Base-by-base conservation (phyloP, 2,113 vertebrate genomes). In the Chitala chitala region DNA sequence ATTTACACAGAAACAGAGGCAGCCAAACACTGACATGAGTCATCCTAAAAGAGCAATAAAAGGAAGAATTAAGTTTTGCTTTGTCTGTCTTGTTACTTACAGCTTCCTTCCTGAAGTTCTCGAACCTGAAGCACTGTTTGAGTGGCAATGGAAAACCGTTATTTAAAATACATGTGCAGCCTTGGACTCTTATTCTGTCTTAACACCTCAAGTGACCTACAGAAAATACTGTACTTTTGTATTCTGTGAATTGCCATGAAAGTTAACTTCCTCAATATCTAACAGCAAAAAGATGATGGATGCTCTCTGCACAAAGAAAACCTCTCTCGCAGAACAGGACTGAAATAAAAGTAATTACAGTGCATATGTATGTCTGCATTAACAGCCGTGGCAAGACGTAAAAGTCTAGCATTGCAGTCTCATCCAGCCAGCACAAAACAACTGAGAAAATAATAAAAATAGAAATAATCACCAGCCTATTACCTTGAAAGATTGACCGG, bases 261-360 rank as follows among this genome's bases (percentile, higher is more conserved):
- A 69, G 46, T 17, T 12, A 69, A 53, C 68, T 51, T 31, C 68
- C 13, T 15, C 3, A 36, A 53, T 4, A 31, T 69, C 24, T 24
- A 29, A 26, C n/a, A 24, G 64, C 26, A 53, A 53, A 38, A 69
- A 69, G 42, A n/a, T 50, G 24, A 29, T 63, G 40, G 15, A 48
- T 63, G 29, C 22, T 46, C 51, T 33, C 17, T 15, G 36, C 56
- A n/a, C 7, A 59, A 72, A 58, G 51, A 51, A 15, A 50, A 53
- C 17, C 46, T 54, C 46, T 54, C 26, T 29, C 33, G n/a, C 42
- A 36, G 6, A 66, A 40, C 38, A 26, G 29, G 59, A 55, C 55
- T 53, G 22, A 54, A 74, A 74, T 38, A 64, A 72, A 61, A 72
- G 44, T 59, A 12, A 46, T 29, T 59, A 51, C 51, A 33, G 15